A percentile compares a stretch with the other conserved stretches of the same genome.
These are phyloP conservation scores for Coronaproctus castanopsis DNA, from an alignment of 2,888 invertebrate genomes.

Conservation along the genomic window DNA sequence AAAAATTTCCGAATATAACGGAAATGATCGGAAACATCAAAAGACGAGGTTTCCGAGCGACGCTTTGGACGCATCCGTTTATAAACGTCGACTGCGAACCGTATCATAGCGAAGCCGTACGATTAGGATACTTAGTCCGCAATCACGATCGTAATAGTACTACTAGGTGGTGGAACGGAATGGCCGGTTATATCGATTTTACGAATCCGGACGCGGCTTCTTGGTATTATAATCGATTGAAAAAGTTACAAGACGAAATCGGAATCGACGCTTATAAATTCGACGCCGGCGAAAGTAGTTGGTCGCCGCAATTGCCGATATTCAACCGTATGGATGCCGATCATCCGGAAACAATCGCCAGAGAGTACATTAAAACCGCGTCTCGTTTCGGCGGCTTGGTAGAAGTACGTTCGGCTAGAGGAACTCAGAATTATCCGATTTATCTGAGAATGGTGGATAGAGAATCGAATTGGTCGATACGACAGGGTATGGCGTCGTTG, in stretches of 20 bases:
- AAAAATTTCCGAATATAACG: conserved; percentile 47
- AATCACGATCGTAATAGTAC: conserved; percentile 24
- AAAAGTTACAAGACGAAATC: conserved; percentile 34
- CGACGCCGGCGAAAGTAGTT: conserved; percentile 57
- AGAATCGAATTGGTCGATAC: conserved; percentile 40
- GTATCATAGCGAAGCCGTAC: conserved; percentile 35
- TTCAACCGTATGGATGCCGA: conserved; percentile 7
- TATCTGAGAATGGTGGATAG: conserved; percentile 63
- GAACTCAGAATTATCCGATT: conserved; percentile 45
- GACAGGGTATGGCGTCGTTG: conserved; percentile 48
- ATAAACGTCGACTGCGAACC: conserved; percentile 49
- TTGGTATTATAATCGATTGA: conserved; percentile 30
- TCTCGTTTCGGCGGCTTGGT: conserved; percentile 37
- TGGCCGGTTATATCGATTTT: conserved; percentile 43
- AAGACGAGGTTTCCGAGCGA: conserved; percentile 45
- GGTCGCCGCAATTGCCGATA: conserved; percentile 35
- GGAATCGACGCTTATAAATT: conserved; percentile 59
- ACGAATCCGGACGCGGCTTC: conserved; percentile 42
- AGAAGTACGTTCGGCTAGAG: conserved; percentile 48
- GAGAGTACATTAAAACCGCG: conserved; percentile 34
- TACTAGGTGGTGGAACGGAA: conserved; percentile 30
- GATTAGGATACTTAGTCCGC: conserved; percentile 35
- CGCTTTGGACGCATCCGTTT: conserved; percentile 74
- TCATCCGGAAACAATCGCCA: conserved; percentile 24
- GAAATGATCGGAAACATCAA: conserved; percentile 36